A percentile compares a stretch with the other conserved stretches of the same genome.
Conservation (phyloP, 2,113 vertebrate species). For the Notiomystis cincta region DNA sequence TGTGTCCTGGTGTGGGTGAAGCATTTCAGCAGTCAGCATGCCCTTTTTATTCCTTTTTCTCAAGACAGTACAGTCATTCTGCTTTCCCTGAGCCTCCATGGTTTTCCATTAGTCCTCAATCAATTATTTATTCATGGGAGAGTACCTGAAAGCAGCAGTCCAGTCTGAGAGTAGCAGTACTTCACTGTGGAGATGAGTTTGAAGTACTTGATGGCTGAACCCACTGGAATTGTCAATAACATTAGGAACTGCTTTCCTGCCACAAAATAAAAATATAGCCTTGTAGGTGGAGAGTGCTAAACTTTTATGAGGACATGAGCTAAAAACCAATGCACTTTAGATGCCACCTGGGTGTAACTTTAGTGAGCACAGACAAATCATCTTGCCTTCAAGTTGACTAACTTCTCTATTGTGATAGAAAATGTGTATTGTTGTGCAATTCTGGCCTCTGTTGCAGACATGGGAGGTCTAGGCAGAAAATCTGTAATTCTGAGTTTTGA, state of each 20-base stretch:
- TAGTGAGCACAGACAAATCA: not conserved
- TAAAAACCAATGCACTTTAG: not conserved
- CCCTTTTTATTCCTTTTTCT: not conserved
- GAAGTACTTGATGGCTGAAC: not conserved
- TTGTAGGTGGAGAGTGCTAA: not conserved
- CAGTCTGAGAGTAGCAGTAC: not conserved
- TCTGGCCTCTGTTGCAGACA: not conserved
- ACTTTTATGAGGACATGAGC: not conserved
- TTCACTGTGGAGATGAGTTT: not conserved
- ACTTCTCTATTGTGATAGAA: not conserved
- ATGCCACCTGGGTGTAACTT: not conserved
- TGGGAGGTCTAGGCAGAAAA: not conserved
- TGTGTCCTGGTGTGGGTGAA: not conserved
- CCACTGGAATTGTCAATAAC: not conserved
- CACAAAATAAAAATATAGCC: not conserved
- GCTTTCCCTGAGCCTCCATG: not conserved
- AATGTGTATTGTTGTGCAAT: not conserved
- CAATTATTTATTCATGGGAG: conserved; percentile 21
- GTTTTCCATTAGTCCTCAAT: conserved; percentile 24
- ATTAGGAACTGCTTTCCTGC: conserved; percentile 28
- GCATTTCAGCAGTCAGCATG: not conserved
- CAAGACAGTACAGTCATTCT: not conserved
- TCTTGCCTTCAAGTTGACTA: not conserved
- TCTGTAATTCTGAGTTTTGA: not conserved
- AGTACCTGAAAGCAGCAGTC: not conserved